A percentile compares a stretch with the other conserved stretches of the same genome.
phyloP scores from a whole-genome alignment of 2,888 invertebrate species.

The Perizoma affinitatum region DNA sequence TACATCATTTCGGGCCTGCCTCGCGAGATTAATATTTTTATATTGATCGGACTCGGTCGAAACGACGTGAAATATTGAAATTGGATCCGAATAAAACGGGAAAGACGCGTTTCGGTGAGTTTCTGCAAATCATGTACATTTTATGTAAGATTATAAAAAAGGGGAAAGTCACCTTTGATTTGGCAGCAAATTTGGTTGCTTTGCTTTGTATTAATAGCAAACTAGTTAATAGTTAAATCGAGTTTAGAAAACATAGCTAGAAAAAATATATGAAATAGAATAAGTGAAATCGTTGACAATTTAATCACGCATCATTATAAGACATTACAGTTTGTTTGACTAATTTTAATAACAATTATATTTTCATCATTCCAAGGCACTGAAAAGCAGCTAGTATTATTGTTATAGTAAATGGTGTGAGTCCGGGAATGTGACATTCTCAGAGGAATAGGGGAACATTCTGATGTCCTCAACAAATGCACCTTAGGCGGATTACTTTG shows the following conservation, averaged over 20 bases:
- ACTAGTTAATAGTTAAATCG: slow-evolving; percentile 5
- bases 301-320: slow-evolving; percentile 1
- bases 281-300: slow-evolving; percentile 13
- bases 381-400: slow-evolving; percentile 10
- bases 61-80: background rate
- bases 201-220: slow-evolving; percentile 6
- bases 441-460: no score
- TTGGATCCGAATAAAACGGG: background rate
- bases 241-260: slow-evolving; percentile 23
- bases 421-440: no score
- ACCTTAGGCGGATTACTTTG: no score
- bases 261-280: slow-evolving; percentile 11
- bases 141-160: background rate
- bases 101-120: background rate
- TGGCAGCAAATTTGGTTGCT: slow-evolving; percentile 9
- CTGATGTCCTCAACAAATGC: no score
- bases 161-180: background rate
- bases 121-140: background rate
- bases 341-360: background rate
- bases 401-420: slow-evolving; percentile 2
- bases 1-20: slow-evolving; percentile 1
- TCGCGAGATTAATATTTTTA: slow-evolving; percentile 1
- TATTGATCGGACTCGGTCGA: background rate
- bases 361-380: slow-evolving; percentile 18
- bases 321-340: slow-evolving; percentile 2